Percentiles rank a stretch among this genome's conserved stretches.
phyloP scores from a whole-genome alignment of 1,140 invertebrate genomes.

The Polypedilum pembai region DNA sequence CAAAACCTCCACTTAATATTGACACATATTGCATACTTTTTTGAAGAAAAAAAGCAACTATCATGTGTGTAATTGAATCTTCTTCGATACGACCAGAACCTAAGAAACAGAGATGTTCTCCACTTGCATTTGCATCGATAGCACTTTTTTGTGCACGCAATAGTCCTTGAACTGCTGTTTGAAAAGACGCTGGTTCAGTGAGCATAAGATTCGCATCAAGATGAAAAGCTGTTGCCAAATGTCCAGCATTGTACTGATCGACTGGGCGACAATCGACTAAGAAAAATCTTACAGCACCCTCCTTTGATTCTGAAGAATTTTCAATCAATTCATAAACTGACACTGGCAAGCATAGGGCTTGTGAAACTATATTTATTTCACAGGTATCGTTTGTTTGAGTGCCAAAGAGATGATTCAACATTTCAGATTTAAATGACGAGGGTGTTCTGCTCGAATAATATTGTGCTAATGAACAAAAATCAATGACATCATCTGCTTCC shows the following conservation, averaged over 20 bases:
- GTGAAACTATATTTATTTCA: conserved; percentile 54
- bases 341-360: conserved; percentile 89
- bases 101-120: conserved; percentile 95
- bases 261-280: conserved; percentile 93
- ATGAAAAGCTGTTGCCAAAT: conserved; percentile 95
- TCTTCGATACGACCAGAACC: conserved; percentile 92
- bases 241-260: conserved; percentile 94
- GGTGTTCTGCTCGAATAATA: conserved; percentile 91
- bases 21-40: conserved; percentile 89
- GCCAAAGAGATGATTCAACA: conserved; percentile 47
- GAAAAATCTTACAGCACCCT: conserved; percentile 76
- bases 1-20: conserved; percentile 86
- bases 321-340: conserved; percentile 79
- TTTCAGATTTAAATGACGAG: conserved; percentile 77
- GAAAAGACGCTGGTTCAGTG: conserved; percentile 89
- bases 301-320: conserved; percentile 57
- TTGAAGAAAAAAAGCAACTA: conserved; percentile 93
- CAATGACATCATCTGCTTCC: conserved; percentile 89
- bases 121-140: conserved; percentile 79
- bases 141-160: conserved; percentile 84
- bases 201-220: conserved; percentile 96
- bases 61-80: conserved; percentile 97
- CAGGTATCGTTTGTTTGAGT: conserved; percentile 37
- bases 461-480: conserved; percentile 92
- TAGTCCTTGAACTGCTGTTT: conserved; percentile 89